Conservation (phyloP, 2,888 invertebrate species). For the Lucinisca nassula region DNA sequence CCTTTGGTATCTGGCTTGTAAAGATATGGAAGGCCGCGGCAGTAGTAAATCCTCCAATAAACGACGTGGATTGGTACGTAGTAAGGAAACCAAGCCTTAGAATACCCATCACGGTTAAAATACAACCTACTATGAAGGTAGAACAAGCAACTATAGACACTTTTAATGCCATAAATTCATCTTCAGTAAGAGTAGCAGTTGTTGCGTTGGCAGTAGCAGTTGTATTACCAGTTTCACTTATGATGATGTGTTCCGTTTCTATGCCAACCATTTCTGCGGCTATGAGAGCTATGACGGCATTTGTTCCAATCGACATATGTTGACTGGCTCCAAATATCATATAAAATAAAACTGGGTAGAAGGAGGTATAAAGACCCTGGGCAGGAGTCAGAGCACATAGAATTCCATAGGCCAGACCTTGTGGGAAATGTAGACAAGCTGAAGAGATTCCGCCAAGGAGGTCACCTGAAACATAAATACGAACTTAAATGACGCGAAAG, state of each 20-base stretch:
- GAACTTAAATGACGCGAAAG: too few relatives aligned
- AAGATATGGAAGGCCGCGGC: constrained; percentile 79
- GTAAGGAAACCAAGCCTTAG: constrained; percentile 76
- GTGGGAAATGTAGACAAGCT: constrained; percentile 84
- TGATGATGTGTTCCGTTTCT: constrained; percentile 25
- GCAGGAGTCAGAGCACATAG: constrained; percentile 78
- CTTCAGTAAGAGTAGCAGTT: background rate
- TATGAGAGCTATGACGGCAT: constrained; percentile 81
- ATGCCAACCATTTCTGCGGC: constrained; percentile 77
- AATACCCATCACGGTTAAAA: constrained; percentile 74
- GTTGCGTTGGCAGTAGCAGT: background rate
- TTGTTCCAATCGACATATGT: constrained; percentile 82
- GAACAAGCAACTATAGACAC: constrained; percentile 75
- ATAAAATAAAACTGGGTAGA: constrained; percentile 81
- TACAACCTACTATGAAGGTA: constrained; percentile 72
- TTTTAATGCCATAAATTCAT: constrained; percentile 60
- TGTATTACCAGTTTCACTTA: background rate
- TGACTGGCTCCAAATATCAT: constrained; percentile 81
- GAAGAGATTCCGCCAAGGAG: constrained; percentile 80
- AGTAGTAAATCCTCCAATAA: constrained; percentile 80
- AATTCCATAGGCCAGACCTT: constrained; percentile 82
- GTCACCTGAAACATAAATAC: constrained; percentile 72
- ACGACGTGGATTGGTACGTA: constrained; percentile 77
- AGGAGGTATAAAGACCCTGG: constrained; percentile 80
- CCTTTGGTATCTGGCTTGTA: constrained; percentile 76